Percentiles rank a stretch among this genome's conserved stretches.
Conservation (phyloP, 1,140 invertebrate genomes). For the Drosophila sucinea region DNA sequence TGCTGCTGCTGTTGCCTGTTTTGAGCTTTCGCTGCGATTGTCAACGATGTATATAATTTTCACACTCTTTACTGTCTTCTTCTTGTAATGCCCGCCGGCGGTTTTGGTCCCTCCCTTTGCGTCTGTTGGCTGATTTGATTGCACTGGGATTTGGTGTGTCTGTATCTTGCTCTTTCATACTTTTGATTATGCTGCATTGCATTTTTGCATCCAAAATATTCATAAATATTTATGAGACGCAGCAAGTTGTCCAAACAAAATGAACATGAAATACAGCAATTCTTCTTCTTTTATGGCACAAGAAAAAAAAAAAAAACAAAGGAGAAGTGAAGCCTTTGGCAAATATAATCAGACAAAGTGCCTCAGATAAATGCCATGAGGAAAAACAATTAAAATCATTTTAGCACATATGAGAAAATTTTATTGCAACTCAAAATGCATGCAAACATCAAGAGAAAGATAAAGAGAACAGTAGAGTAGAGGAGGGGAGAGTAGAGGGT, state of each 20-base stretch:
- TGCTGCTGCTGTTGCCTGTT: constrained; percentile 10
- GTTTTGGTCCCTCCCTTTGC: not conserved
- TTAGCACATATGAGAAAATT: constrained; percentile 13
- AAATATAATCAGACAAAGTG: constrained; percentile 25
- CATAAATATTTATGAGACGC: constrained; percentile 21
- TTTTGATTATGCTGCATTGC: constrained; percentile 19
- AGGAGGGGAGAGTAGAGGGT: not conserved
- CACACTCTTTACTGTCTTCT: constrained; percentile 12
- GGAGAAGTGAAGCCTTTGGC: not conserved
- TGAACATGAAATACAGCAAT: constrained; percentile 14
- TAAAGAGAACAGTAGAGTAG: not conserved
- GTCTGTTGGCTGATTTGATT: constrained; percentile 15
- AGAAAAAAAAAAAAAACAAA: not conserved
- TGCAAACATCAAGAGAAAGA: not conserved
- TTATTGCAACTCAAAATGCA: constrained; percentile 12
- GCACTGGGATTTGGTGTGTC: constrained; percentile 17
- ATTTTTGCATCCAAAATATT: constrained; percentile 23
- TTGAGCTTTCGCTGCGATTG: constrained; percentile 21
- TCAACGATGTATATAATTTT: constrained; percentile 22
- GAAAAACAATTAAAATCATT: constrained; percentile 22
- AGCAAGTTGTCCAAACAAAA: constrained; percentile 20
- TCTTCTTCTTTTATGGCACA: not conserved
- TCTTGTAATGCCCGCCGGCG: constrained; percentile 7
- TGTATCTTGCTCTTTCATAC: constrained; percentile 14
- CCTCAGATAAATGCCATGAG: constrained; percentile 15